These are phyloP conservation scores for Mythimna loreyi DNA, from an alignment of 2,888 invertebrate genomes.

Conservation along the genomic window DNA sequence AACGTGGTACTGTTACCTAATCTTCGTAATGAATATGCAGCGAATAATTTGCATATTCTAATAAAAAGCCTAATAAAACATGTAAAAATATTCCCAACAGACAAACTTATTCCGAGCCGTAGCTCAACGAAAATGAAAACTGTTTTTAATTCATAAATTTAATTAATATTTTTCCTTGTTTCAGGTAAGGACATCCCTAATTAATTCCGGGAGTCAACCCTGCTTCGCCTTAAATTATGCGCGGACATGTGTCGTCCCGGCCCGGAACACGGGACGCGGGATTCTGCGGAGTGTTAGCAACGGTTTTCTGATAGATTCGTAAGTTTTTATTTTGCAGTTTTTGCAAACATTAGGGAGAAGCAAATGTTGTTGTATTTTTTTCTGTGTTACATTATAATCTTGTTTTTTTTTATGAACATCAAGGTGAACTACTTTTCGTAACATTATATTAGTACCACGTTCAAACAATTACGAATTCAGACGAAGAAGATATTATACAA, in stretches of 20 bases:
- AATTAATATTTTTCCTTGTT: constrained; percentile 67
- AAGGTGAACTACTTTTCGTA: neutral
- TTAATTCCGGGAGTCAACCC: constrained; percentile 63
- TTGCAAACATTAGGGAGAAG: neutral
- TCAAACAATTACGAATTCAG: neutral
- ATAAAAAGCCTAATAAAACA: constrained; percentile 19
- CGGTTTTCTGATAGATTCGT: constrained; percentile 26
- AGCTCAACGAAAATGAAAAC: constrained; percentile 37
- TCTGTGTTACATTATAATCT: neutral
- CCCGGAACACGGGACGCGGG: constrained; percentile 10
- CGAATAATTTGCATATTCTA: constrained; percentile 27
- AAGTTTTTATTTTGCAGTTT: constrained; percentile 32
- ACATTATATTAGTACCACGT: no score
- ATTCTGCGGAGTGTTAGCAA: constrained; percentile 13
- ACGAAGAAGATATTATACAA: constrained; percentile 6
- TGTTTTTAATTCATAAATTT: constrained; percentile 48
- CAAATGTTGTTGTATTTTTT: neutral
- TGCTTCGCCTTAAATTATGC: constrained; percentile 73
- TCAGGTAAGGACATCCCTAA: constrained; percentile 76
- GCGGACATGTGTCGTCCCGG: constrained; percentile 67
- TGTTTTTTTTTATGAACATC: neutral
- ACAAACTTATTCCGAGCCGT: constrained; percentile 10
- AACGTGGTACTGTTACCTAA: neutral
- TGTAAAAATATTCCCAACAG: constrained; percentile 39
- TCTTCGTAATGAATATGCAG: constrained; percentile 21